Percentiles rank a stretch among this genome's conserved stretches.
Evolutionary conservation across 2,113 vertebrate genomes (phyloP).

Genomic region (Oncorhynchus kisutch): DNA sequence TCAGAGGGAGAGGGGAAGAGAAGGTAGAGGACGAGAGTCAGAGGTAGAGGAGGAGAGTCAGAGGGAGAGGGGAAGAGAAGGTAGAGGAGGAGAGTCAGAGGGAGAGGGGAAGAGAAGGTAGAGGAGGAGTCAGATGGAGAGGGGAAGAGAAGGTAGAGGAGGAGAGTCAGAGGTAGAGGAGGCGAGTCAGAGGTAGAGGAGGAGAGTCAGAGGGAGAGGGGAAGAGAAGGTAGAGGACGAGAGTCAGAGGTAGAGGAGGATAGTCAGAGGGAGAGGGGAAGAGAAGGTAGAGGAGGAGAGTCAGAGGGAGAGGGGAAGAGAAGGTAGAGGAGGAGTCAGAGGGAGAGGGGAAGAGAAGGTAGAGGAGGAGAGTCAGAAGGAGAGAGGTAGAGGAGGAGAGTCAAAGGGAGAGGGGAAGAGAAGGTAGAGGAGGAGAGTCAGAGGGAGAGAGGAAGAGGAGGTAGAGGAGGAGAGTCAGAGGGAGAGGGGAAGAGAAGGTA

Average conservation of each 20-base stretch:
- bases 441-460: constrained; percentile 5
- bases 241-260: background rate
- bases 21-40: background rate
- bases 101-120: background rate
- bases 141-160: background rate
- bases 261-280: background rate
- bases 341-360: constrained; percentile 1
- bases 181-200: background rate
- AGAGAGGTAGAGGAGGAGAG: background rate
- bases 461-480: background rate
- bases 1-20: constrained; percentile 1
- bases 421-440: too few relatives aligned
- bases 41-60: too few relatives aligned
- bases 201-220: constrained; percentile 3
- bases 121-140: too few relatives aligned
- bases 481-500: constrained; percentile 4
- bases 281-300: background rate
- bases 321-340: too few relatives aligned
- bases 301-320: background rate
- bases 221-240: background rate
- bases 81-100: background rate
- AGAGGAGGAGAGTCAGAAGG: too few relatives aligned
- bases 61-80: constrained; percentile 6
- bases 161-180: background rate
- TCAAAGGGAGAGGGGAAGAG: constrained; percentile 4